Conservation (phyloP, 2,888 invertebrate species). For the Busseola fusca region DNA sequence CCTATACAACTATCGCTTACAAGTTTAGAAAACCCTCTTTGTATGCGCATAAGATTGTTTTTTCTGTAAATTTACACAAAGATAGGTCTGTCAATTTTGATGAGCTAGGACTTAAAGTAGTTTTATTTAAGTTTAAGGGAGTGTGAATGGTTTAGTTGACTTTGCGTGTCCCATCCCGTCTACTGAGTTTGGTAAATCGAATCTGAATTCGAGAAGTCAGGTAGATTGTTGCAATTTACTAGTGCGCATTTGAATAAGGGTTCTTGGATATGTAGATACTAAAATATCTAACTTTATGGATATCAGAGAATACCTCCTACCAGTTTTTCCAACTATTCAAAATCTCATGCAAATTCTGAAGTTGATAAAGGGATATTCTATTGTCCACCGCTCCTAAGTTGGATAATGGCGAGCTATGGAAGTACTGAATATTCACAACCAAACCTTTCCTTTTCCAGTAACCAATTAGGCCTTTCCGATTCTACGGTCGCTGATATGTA, state of each 20-base stretch:
- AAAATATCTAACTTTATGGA: slow-evolving; percentile 47
- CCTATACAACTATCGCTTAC: slow-evolving; percentile 48
- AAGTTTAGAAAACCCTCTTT: slow-evolving; percentile 48
- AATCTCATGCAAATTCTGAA: slow-evolving; percentile 39
- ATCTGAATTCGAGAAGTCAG: slow-evolving; percentile 41
- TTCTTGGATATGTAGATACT: slow-evolving; percentile 29
- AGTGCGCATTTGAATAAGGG: slow-evolving; percentile 54
- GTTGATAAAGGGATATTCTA: slow-evolving; percentile 11
- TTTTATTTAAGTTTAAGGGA: slow-evolving; percentile 64
- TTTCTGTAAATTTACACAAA: slow-evolving; percentile 39
- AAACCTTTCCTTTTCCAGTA: slow-evolving; percentile 16
- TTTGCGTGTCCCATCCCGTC: slow-evolving; percentile 38
- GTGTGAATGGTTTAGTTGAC: slow-evolving; percentile 53
- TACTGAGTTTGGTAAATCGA: slow-evolving; percentile 51
- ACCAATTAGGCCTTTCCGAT: slow-evolving; percentile 19
- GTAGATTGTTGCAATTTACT: slow-evolving; percentile 39
- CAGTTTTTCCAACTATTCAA: slow-evolving; percentile 25
- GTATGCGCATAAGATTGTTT: slow-evolving; percentile 45
- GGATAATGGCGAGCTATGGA: slow-evolving; percentile 11
- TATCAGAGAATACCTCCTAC: slow-evolving; percentile 30
- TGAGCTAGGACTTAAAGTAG: slow-evolving; percentile 53
- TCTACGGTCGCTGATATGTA: slow-evolving; percentile 25
- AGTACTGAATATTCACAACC: background rate
- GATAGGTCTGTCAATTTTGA: slow-evolving; percentile 47
- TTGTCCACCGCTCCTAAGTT: slow-evolving; percentile 15